phyloP scores from a whole-genome alignment of 2,888 invertebrate genomes.

The Pterobdella sp. region DNA sequence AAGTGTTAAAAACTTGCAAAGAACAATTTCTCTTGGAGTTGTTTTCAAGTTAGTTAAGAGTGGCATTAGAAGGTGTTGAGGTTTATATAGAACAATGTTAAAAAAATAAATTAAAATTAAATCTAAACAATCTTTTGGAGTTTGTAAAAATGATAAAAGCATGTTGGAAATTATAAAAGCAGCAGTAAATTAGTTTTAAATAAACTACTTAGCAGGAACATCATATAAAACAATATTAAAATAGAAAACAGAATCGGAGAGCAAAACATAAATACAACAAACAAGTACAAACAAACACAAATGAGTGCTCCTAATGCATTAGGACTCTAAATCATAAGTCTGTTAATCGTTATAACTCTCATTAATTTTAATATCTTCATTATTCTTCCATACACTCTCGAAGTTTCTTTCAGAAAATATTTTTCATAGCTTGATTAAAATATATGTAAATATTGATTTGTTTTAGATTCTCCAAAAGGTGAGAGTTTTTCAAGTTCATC shows the following conservation, averaged over 20 bases:
- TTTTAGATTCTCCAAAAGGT: no score
- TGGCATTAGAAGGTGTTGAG: no score
- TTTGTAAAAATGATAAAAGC: background rate
- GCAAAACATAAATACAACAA: background rate
- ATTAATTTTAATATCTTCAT: background rate
- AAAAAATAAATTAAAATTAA: no score
- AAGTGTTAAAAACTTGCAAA: no score
- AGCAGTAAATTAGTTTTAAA: background rate
- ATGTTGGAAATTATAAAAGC: background rate
- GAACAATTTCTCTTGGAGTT: no score
- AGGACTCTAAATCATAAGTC: background rate
- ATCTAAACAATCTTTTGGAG: background rate
- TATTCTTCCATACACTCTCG: background rate
- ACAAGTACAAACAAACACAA: background rate
- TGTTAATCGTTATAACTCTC: background rate
- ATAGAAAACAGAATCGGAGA: background rate
- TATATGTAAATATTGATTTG: no score
- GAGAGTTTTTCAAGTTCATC: no score
- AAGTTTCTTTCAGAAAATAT: no score
- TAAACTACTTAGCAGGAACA: background rate
- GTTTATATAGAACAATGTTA: no score
- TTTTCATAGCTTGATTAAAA: no score
- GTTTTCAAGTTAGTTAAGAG: no score
- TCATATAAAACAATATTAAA: background rate
- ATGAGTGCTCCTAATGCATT: background rate